Evolutionary conservation across 1,140 invertebrate genomes (phyloP).

Genomic region (Drosophila neocordata): DNA sequence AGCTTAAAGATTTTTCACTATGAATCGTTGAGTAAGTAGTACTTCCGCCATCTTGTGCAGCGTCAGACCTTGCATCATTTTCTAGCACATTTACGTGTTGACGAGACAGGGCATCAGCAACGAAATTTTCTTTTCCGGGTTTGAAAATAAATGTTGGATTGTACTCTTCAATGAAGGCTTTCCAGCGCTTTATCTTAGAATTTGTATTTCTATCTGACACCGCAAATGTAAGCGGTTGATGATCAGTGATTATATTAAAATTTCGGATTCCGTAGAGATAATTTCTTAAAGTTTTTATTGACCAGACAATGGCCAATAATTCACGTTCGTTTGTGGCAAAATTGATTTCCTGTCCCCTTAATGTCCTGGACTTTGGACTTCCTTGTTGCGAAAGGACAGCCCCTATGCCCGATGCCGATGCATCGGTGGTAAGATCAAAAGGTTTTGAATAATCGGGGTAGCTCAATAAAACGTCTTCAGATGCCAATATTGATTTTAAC

Average conservation of each 20-base stretch:
- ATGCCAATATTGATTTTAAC: too few species aligned
- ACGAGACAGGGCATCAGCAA: conserved; percentile 60
- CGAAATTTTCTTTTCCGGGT: conserved; percentile 74
- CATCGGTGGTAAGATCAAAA: too few species aligned
- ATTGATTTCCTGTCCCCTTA: background rate
- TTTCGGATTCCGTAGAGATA: conserved; percentile 26
- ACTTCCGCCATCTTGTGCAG: background rate
- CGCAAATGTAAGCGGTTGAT: conserved; percentile 4
- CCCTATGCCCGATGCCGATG: too few species aligned
- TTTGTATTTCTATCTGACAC: conserved; percentile 17
- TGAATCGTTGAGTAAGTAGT: conserved; percentile 7
- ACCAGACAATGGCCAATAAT: conserved; percentile 8
- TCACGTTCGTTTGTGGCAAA: conserved; percentile 22
- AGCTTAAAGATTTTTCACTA: conserved; percentile 12
- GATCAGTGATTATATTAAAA: conserved; percentile 25
- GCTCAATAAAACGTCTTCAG: too few species aligned
- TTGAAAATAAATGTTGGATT: conserved; percentile 23
- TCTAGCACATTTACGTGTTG: conserved; percentile 25
- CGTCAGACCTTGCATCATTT: conserved; percentile 14
- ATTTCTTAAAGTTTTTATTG: conserved; percentile 26
- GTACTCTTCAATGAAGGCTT: background rate
- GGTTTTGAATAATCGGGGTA: too few species aligned
- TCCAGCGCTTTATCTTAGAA: conserved; percentile 12
- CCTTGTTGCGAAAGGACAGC: too few species aligned
- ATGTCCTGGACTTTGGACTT: too few species aligned